Conservation (phyloP, 2,113 vertebrate genomes). For the Neolamprologus caudopunctatus region DNA sequence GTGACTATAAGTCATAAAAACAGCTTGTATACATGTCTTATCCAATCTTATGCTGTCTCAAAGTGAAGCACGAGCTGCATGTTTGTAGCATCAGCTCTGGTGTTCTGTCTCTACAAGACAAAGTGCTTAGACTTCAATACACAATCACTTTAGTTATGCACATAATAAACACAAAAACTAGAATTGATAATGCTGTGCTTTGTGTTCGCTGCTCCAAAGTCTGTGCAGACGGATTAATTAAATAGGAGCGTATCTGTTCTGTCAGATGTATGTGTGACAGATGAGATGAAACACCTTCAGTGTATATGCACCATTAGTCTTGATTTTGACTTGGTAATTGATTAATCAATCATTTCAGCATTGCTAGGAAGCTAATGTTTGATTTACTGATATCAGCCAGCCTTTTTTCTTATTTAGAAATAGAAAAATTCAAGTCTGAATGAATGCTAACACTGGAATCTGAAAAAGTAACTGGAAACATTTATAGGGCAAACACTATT, state of each 20-base stretch:
- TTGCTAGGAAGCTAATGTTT: background rate
- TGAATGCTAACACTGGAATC: background rate
- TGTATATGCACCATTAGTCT: background rate
- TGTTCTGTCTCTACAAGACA: background rate
- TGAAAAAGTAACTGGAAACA: background rate
- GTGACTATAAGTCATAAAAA: background rate
- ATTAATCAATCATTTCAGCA: background rate
- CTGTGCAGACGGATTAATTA: background rate
- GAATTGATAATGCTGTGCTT: background rate
- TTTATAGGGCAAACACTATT: background rate
- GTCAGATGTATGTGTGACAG: background rate
- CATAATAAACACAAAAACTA: background rate
- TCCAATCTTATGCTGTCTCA: background rate
- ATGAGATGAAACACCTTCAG: background rate
- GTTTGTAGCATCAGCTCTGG: background rate
- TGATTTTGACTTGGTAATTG: background rate
- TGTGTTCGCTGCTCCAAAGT: accelerated
- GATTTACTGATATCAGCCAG: background rate
- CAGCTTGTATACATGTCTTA: background rate
- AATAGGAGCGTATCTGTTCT: background rate
- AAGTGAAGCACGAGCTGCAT: background rate
- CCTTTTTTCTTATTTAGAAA: background rate
- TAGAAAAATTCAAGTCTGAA: background rate
- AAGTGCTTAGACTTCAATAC: accelerated
- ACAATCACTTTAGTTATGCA: accelerated